Conservation (phyloP, 1,140 invertebrate species). For the Onthophagus taurus region DNA sequence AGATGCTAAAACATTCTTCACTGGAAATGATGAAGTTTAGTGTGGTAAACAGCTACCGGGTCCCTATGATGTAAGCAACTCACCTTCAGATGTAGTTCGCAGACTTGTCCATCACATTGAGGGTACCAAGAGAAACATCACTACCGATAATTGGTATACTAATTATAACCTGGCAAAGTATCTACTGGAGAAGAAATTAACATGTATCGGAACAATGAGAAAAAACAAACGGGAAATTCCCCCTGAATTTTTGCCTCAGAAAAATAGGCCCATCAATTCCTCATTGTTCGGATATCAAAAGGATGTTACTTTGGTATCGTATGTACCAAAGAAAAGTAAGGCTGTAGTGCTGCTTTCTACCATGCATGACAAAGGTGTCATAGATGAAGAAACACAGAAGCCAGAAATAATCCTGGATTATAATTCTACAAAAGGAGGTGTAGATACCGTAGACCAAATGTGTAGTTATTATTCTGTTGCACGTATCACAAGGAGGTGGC, state of each 20-base stretch:
- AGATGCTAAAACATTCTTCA: conserved; percentile 31
- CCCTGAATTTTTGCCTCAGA: conserved; percentile 25
- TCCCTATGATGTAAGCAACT: not conserved
- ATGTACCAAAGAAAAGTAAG: conserved; percentile 29
- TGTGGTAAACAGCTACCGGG: conserved; percentile 18
- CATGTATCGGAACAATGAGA: conserved; percentile 28
- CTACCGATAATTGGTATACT: conserved; percentile 24
- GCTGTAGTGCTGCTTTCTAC: conserved; percentile 29
- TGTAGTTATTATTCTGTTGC: conserved; percentile 27
- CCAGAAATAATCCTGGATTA: conserved; percentile 32
- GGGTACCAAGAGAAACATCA: conserved; percentile 26
- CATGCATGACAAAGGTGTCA: conserved; percentile 23
- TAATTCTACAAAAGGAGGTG: conserved; percentile 37
- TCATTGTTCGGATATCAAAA: conserved; percentile 29
- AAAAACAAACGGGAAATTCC: conserved; percentile 33
- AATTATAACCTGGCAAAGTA: conserved; percentile 24
- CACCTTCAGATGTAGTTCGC: conserved; percentile 19
- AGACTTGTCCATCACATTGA: conserved; percentile 18
- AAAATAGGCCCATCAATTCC: conserved; percentile 18
- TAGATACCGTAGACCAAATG: conserved; percentile 34
- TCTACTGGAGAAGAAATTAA: conserved; percentile 27
- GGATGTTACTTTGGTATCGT: conserved; percentile 24
- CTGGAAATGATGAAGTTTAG: conserved; percentile 32
- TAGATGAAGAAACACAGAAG: conserved; percentile 25
- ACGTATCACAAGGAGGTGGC: conserved; percentile 42